phyloP scores from a whole-genome alignment of 2,888 invertebrate species.

The Aspidiotus destructor region DNA sequence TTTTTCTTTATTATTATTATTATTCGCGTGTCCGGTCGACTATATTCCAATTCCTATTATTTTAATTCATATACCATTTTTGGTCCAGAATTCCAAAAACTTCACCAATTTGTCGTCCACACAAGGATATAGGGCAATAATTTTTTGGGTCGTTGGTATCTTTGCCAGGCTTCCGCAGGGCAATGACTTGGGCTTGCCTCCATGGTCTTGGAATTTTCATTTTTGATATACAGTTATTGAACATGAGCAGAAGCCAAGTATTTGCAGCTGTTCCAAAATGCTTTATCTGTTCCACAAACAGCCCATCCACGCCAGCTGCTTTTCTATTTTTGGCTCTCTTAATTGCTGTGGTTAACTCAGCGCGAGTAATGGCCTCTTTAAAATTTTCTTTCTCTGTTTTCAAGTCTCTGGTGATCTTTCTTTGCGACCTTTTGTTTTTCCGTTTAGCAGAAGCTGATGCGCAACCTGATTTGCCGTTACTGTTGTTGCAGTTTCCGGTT shows the following conservation, averaged over 20 bases:
- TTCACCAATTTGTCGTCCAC: no score
- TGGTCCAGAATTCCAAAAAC: no score
- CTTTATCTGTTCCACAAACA: slow-evolving; percentile 33
- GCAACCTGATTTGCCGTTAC: slow-evolving; percentile 10
- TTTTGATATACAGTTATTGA: slow-evolving; percentile 7
- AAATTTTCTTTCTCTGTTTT: background rate
- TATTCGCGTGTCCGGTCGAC: no score
- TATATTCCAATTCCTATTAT: no score
- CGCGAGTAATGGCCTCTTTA: background rate
- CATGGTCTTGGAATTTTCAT: slow-evolving; percentile 30
- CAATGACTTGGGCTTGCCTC: slow-evolving; percentile 32
- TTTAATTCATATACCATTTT: no score
- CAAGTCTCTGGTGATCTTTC: background rate
- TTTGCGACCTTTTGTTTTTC: background rate
- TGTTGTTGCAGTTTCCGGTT: background rate
- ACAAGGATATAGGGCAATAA: no score
- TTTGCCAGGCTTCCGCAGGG: no score
- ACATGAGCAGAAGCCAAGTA: background rate
- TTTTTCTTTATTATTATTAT: no score
- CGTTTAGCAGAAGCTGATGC: background rate
- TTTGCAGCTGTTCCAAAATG: slow-evolving; percentile 17
- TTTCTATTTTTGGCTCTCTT: slow-evolving; percentile 15
- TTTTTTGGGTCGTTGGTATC: no score
- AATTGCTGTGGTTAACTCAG: background rate
- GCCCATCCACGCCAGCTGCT: slow-evolving; percentile 28